Evolutionary conservation across 2,113 vertebrate species (phyloP).

Genomic region (Herpailurus yagouaroundi): DNA sequence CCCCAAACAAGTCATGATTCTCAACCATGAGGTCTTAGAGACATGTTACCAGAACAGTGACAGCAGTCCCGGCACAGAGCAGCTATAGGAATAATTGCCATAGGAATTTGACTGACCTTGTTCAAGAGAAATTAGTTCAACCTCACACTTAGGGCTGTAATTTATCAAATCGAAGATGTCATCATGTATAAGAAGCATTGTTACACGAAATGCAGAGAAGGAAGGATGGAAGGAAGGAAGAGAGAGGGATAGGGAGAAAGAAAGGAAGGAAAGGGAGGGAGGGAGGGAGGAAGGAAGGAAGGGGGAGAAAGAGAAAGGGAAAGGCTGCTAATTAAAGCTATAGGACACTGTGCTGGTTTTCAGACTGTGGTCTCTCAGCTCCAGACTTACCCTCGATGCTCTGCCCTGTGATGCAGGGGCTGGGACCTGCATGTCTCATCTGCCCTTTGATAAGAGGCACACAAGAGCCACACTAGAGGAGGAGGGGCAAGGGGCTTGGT

Average conservation of each 20-base stretch:
- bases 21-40: not conserved
- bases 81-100: not conserved
- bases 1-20: not conserved
- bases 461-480: not conserved
- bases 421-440: not conserved
- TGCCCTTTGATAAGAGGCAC: not conserved
- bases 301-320: too few relatives aligned
- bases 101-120: not conserved
- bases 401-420: not conserved
- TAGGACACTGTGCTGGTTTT: not conserved
- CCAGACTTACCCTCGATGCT: not conserved
- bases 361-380: not conserved
- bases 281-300: not conserved
- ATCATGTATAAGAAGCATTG: not conserved
- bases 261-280: not conserved
- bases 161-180: not conserved
- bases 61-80: rapidly evolving
- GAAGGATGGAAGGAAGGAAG: too few relatives aligned
- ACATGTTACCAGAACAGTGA: not conserved
- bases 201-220: not conserved
- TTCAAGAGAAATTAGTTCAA: too few relatives aligned
- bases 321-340: not conserved
- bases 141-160: not conserved
- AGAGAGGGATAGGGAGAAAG: not conserved
- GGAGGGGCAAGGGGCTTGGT: not conserved